Evolutionary conservation across 2,888 invertebrate genomes (phyloP).

Genomic region (Hirtodrosophila confusa): DNA sequence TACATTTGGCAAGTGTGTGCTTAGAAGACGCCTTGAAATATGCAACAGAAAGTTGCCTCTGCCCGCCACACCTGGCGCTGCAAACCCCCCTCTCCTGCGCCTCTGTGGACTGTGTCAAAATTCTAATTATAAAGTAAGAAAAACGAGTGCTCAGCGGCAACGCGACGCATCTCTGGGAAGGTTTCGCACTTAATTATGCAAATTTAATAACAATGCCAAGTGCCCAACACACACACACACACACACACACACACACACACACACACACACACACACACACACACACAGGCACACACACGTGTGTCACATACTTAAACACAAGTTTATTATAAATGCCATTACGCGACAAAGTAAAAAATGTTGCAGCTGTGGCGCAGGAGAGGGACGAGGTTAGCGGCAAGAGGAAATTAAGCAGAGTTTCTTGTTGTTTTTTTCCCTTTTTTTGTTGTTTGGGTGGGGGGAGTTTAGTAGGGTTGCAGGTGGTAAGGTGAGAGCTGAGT

Average conservation of each 20-base stretch:
- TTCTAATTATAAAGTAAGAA: slow-evolving; percentile 54
- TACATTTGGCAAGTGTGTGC: neutral
- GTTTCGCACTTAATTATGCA: slow-evolving; percentile 72
- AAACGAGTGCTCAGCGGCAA: slow-evolving; percentile 18
- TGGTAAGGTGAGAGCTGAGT: slow-evolving; percentile 9
- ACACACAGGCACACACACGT: slow-evolving; percentile 10
- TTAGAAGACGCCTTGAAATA: slow-evolving; percentile 18
- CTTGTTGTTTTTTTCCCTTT: neutral
- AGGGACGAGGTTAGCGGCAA: neutral
- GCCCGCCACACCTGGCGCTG: neutral
- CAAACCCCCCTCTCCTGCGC: neutral
- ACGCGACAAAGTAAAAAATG: slow-evolving; percentile 38
- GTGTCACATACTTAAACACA: neutral
- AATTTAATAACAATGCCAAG: slow-evolving; percentile 73
- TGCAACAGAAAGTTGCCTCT: slow-evolving; percentile 21
- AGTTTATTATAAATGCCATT: slow-evolving; percentile 68
- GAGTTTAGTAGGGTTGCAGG: neutral
- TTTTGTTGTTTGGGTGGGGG: slow-evolving; percentile 6
- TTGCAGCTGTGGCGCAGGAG: neutral
- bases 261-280: slow-evolving; percentile 14
- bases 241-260: slow-evolving; percentile 6
- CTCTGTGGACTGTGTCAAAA: slow-evolving; percentile 24
- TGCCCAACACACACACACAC: slow-evolving; percentile 32
- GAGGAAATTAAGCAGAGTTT: slow-evolving; percentile 5
- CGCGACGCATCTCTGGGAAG: slow-evolving; percentile 40